Evolutionary conservation across 1,140 invertebrate species (phyloP), one percentile per base, ranked within the genome.

Genomic region (Linepithema humile): DNA sequence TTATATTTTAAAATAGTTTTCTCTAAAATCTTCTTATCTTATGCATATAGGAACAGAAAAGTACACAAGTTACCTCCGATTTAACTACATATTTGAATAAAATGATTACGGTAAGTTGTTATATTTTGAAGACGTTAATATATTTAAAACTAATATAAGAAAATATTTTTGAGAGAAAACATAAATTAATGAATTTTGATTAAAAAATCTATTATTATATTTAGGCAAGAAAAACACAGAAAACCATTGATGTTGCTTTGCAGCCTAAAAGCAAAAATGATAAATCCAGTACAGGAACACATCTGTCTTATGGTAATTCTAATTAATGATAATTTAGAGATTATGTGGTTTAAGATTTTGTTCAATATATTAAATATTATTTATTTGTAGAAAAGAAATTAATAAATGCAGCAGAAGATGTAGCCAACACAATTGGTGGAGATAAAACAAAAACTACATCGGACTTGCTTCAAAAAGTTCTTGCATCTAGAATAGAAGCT

Each of bases 381-480:
- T 48, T 40, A 40, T 48, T 59, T 60, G 7, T 57, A 94, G 95
- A 95, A 70, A 77, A 92, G 40, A 74, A 94, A 85, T 84, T 96
- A n/a, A 82, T 91, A 6, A 91, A 94, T 85, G 97, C 97, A 40
- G 97, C 96, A 0, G 95, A 96, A 92, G 93, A 96, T 80, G 96
- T 97, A 48, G 97, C 97, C 57, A 89, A 95, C 85, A 93, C 92
- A 23, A 90, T 97, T 20, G 96, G 96, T 73, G 96, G 96, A 12
- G 95, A 97, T 93, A 93, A 94, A 12, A 95, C 96, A 89, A 95
- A 97, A 94, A 97, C 96, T 4, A 96, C 98, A 93, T 95, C 96
- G 7, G 97, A 98, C 90, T 92, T 98, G n/a, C 92, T 98, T 48
- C 95, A 96, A 29, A 97, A 96, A 93, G 93, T 97, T 93, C 96